Evolutionary conservation across 2,113 vertebrate species (phyloP).

Genomic region (Amazona guildingii): DNA sequence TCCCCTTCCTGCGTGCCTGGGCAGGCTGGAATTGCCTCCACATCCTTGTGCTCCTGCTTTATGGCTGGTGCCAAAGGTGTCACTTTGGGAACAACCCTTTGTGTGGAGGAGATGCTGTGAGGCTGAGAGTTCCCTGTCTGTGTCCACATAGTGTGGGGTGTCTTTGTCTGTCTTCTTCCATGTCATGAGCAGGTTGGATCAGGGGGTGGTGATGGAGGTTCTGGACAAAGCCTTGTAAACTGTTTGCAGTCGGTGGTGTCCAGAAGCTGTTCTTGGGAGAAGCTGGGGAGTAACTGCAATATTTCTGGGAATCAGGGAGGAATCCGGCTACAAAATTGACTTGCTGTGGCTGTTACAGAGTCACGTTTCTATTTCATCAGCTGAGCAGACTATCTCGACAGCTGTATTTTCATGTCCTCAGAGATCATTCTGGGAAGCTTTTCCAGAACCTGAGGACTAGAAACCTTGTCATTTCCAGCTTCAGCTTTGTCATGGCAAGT

Average conservation of each 20-base stretch:
- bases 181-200: fast-evolving
- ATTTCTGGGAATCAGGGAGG: background rate
- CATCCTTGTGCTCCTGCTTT: background rate
- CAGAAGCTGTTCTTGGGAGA: background rate
- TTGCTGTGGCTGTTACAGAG: background rate
- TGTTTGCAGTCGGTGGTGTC: background rate
- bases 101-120: background rate
- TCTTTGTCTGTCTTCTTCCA: fast-evolving
- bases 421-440: background rate
- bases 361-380: background rate
- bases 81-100: background rate
- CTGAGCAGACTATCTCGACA: background rate
- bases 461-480: background rate
- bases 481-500: background rate
- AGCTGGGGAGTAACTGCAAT: background rate
- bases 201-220: background rate
- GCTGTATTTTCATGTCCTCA: background rate
- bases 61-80: background rate
- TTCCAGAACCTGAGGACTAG: background rate
- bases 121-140: background rate
- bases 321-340: background rate
- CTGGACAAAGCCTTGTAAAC: background rate
- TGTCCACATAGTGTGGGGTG: background rate
- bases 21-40: background rate
- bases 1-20: fast-evolving